Conservation (phyloP, 2,888 invertebrate genomes). For the Aricia artaxerxes region DNA sequence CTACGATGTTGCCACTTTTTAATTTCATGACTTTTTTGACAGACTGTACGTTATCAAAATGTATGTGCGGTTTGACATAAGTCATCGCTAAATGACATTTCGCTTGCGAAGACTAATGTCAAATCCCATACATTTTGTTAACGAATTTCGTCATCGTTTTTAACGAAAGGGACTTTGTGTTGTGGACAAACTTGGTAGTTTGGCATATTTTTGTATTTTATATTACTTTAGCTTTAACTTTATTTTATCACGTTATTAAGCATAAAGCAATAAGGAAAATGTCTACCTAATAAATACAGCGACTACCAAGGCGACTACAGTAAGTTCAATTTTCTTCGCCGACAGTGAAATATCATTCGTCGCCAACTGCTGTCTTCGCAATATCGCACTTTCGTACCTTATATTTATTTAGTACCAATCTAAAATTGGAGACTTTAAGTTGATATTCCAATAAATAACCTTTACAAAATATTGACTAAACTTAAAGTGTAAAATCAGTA, state of each 20-base stretch:
- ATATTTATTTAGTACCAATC: constrained; percentile 9
- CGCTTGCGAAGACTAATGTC: no score
- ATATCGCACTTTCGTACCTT: constrained; percentile 9
- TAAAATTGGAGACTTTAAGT: background rate
- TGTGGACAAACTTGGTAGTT: background rate
- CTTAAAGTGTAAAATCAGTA: background rate
- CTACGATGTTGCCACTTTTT: no score
- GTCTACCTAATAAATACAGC: background rate
- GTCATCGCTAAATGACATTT: no score
- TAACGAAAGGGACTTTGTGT: no score
- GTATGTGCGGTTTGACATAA: no score
- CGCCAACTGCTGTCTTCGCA: background rate
- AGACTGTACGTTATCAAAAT: no score
- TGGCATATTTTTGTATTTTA: background rate
- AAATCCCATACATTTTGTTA: no score
- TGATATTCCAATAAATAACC: background rate
- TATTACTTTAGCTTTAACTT: background rate
- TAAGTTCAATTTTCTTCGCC: constrained; percentile 1
- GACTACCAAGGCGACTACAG: constrained; percentile 24
- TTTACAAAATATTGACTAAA: background rate
- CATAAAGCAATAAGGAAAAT: background rate
- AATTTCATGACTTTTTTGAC: no score
- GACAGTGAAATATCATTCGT: constrained; percentile 19
- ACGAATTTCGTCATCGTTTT: no score
- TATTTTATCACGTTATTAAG: background rate